Conservation (phyloP, 2,888 invertebrate genomes). For the Timandra comae region DNA sequence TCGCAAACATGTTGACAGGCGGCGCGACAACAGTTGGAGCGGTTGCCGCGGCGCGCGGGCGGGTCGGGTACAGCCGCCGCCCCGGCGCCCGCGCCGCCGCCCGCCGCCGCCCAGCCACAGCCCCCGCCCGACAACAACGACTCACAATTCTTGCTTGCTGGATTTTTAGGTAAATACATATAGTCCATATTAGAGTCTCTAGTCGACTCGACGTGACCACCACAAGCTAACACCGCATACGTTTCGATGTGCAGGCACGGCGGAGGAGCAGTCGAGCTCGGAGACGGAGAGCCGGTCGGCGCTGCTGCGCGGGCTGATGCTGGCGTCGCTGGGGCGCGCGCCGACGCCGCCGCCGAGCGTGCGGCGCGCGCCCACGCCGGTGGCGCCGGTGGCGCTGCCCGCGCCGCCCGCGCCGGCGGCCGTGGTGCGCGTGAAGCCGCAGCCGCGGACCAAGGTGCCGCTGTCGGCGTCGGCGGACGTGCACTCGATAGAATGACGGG, state of each 20-base stretch:
- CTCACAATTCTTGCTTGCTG: slow-evolving; percentile 56
- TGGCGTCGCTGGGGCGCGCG: slow-evolving; percentile 62
- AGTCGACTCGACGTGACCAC: too few species aligned
- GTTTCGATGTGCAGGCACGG: slow-evolving; percentile 34
- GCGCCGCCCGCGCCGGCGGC: slow-evolving; percentile 33
- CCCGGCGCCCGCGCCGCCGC: slow-evolving; percentile 64
- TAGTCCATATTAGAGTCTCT: neutral
- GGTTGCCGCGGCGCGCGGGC: slow-evolving; percentile 88
- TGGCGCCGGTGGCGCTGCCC: slow-evolving; percentile 25
- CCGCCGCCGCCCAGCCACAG: slow-evolving; percentile 51
- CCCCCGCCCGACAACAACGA: slow-evolving; percentile 45
- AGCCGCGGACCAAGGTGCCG: slow-evolving; percentile 58
- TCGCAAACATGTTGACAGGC: too few species aligned
- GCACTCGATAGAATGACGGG: slow-evolving; percentile 2
- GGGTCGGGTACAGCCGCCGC: slow-evolving; percentile 74
- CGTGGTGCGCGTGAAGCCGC: slow-evolving; percentile 56
- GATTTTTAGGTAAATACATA: slow-evolving; percentile 57
- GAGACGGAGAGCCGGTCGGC: slow-evolving; percentile 61
- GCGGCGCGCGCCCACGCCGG: slow-evolving; percentile 26
- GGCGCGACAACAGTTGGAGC: slow-evolving; percentile 91
- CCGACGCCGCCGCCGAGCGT: slow-evolving; percentile 31
- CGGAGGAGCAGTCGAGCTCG: slow-evolving; percentile 35
- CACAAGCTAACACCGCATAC: neutral
- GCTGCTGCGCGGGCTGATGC: slow-evolving; percentile 61
- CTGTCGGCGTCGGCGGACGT: slow-evolving; percentile 5